Conservation (phyloP, 2,797 vertebrate species). For the Hyperoplus immaculatus region DNA sequence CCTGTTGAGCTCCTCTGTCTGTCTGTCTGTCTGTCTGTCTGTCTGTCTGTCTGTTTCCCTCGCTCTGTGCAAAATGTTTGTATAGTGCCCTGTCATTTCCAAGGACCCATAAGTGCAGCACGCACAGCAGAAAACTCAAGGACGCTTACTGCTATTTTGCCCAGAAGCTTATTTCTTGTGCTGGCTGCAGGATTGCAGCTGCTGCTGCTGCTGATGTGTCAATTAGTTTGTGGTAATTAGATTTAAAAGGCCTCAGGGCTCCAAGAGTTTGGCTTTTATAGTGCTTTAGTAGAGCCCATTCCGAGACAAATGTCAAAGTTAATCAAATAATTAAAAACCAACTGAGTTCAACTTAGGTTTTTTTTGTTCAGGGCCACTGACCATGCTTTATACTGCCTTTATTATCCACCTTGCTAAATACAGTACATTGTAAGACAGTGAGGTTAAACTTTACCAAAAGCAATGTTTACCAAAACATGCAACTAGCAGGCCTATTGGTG, state of each 20-base stretch:
- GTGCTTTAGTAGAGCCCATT: background rate
- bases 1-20: background rate
- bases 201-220: background rate
- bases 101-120: background rate
- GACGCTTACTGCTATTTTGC: constrained; percentile 10
- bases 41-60: background rate
- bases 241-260: constrained; percentile 25
- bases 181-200: background rate
- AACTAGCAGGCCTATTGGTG: background rate
- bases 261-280: background rate
- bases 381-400: background rate
- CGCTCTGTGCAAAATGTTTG: background rate
- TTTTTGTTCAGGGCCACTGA: background rate
- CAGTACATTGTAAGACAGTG: background rate
- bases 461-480: background rate
- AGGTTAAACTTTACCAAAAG: background rate
- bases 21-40: too few relatives aligned
- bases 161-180: background rate
- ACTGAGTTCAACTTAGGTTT: background rate
- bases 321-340: constrained; percentile 20
- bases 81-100: background rate
- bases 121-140: constrained; percentile 8
- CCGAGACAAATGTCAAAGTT: constrained; percentile 1
- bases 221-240: constrained; percentile 24
- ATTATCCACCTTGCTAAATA: background rate